These are phyloP conservation scores for Caenorhabditis virilis DNA, from an alignment of 2,888 invertebrate genomes.

Conservation along the genomic window DNA sequence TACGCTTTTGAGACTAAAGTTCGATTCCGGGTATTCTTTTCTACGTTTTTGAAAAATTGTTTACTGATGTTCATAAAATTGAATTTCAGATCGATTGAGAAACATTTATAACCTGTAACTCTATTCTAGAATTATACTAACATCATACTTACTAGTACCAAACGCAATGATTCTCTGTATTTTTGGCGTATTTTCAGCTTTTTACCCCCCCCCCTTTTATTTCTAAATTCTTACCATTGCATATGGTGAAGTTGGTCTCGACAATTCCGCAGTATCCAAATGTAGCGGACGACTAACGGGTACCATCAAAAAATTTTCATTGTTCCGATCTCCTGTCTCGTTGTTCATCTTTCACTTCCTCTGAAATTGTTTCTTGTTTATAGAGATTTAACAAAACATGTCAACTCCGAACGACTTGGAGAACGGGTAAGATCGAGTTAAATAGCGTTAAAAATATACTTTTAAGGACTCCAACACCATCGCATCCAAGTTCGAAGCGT, in stretches of 20 bases:
- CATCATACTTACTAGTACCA: no score
- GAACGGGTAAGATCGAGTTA: background rate
- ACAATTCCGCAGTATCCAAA: conserved; percentile 27
- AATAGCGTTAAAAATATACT: no score
- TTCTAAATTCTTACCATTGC: conserved; percentile 16
- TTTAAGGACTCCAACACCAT: no score
- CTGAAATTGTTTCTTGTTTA: conserved; percentile 7
- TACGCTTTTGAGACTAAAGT: no score
- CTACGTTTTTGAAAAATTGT: no score
- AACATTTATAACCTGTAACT: no score
- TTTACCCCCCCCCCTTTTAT: background rate
- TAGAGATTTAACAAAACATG: background rate
- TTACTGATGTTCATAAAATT: no score
- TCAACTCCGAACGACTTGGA: background rate
- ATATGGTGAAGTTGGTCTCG: conserved; percentile 19
- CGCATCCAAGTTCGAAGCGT: background rate
- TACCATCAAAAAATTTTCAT: conserved; percentile 31
- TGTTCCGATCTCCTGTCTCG: background rate
- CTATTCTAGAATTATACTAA: no score
- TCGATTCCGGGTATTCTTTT: no score
- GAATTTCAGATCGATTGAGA: no score
- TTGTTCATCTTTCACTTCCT: no score
- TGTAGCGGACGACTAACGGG: conserved; percentile 46
- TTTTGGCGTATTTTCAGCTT: background rate
- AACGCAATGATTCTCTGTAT: conserved; percentile 10